Conservation (phyloP, 2,797 vertebrate genomes). For the Tarsius wallacei region DNA sequence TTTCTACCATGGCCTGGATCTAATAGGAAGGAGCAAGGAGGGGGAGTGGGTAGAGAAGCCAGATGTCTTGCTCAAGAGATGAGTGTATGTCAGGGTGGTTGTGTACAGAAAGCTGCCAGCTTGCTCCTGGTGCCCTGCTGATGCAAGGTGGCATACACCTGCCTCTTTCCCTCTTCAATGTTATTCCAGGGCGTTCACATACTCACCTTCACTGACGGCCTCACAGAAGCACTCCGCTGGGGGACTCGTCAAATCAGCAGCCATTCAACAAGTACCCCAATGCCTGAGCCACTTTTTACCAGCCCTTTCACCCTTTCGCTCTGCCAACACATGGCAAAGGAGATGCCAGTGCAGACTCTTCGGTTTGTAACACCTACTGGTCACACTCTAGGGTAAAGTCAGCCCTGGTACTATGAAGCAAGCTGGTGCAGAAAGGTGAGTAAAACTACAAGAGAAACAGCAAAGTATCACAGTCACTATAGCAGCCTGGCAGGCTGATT, state of each 20-base stretch:
- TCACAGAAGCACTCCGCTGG: not conserved
- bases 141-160: constrained; percentile 53
- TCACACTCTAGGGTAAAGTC: not conserved
- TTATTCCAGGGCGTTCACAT: constrained; percentile 32
- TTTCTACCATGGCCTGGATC: constrained; percentile 55
- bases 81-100: constrained; percentile 23
- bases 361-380: constrained; percentile 52
- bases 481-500: not conserved
- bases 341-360: constrained; percentile 52
- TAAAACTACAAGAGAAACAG: not conserved
- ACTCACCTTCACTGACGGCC: not conserved
- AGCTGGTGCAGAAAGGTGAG: not conserved
- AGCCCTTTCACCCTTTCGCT: not conserved
- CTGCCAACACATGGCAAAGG: constrained; percentile 48
- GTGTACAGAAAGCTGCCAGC: constrained; percentile 38
- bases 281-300: not conserved
- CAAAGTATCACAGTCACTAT: not conserved
- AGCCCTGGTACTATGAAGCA: not conserved
- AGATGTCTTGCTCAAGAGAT: constrained; percentile 63
- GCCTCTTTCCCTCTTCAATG: constrained; percentile 6
- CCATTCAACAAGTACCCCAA: not conserved
- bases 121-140: constrained; percentile 69
- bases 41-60: not conserved
- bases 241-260: not conserved
- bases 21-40: not conserved